Conservation (phyloP, 2,888 invertebrate genomes). For the Epinotia bilunana region DNA sequence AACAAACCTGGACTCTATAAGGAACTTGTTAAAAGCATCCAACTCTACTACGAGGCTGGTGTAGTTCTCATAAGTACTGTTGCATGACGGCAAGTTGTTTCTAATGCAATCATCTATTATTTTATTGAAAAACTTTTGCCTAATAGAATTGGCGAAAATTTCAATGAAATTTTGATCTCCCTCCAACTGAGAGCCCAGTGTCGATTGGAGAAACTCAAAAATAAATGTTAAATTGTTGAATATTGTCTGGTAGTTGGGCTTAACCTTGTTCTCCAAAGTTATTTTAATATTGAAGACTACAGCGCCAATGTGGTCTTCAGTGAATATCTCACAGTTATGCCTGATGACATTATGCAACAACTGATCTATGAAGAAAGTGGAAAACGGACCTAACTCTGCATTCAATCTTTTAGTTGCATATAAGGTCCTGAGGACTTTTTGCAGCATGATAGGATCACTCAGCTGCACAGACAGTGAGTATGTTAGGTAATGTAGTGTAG, state of each 20-base stretch:
- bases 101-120: constrained; percentile 78
- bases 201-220: constrained; percentile 78
- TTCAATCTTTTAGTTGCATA: constrained; percentile 71
- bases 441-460: constrained; percentile 69
- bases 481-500: constrained; percentile 65
- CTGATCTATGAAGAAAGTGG: constrained; percentile 75
- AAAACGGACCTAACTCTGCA: constrained; percentile 73
- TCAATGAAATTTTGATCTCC: constrained; percentile 71
- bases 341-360: constrained; percentile 73
- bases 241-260: constrained; percentile 73
- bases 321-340: constrained; percentile 76
- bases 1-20: constrained; percentile 78
- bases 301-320: constrained; percentile 75
- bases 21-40: constrained; percentile 76
- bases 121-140: constrained; percentile 74
- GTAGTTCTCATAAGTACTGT: constrained; percentile 72
- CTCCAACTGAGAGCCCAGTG: constrained; percentile 73
- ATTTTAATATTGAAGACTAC: constrained; percentile 77
- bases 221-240: constrained; percentile 77
- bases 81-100: constrained; percentile 73
- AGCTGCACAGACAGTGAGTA: constrained; percentile 75
- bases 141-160: constrained; percentile 71
- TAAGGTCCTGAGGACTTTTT: constrained; percentile 74
- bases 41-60: constrained; percentile 74
- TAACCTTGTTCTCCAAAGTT: constrained; percentile 63